Percentiles rank a stretch among this genome's conserved stretches.
phyloP scores from a whole-genome alignment of 2,113 vertebrate species.

The Neotoma lepida region DNA sequence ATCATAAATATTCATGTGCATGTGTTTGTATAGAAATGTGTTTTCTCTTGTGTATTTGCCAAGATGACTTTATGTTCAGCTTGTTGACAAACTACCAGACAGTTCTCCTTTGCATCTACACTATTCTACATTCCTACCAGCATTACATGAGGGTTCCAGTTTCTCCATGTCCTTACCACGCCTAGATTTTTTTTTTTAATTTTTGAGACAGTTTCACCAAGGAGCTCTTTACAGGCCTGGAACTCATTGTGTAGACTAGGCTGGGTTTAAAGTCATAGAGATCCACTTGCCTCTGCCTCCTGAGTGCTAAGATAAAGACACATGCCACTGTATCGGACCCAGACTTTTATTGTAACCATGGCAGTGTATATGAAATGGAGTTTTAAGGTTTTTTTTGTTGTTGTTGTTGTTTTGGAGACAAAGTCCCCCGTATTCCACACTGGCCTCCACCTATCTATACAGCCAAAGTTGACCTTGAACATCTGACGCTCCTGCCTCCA shows the following conservation, averaged over 20 bases:
- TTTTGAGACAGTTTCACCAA: neutral
- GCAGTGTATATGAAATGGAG: neutral
- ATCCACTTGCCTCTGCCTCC: neutral
- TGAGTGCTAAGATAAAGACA: neutral
- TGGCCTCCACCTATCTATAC: neutral
- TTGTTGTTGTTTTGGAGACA: neutral
- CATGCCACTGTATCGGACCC: neutral
- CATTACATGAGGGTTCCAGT: neutral
- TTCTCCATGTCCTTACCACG: neutral
- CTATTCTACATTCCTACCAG: neutral
- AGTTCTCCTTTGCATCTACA: neutral
- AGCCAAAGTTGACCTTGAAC: neutral
- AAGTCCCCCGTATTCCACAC: neutral
- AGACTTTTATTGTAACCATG: neutral
- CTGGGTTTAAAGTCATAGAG: neutral
- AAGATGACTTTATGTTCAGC: neutral
- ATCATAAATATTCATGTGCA: neutral
- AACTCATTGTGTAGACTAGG: neutral
- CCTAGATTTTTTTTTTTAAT: neutral
- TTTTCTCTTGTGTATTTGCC: constrained; percentile 33
- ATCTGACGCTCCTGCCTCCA: neutral
- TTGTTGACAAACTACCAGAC: constrained; percentile 4
- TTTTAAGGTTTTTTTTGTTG: neutral
- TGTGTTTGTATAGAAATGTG: neutral
- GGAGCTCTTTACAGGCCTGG: neutral